These are phyloP conservation scores for Aporophyla nigra DNA, from an alignment of 2,888 invertebrate genomes.

Conservation along the genomic window DNA sequence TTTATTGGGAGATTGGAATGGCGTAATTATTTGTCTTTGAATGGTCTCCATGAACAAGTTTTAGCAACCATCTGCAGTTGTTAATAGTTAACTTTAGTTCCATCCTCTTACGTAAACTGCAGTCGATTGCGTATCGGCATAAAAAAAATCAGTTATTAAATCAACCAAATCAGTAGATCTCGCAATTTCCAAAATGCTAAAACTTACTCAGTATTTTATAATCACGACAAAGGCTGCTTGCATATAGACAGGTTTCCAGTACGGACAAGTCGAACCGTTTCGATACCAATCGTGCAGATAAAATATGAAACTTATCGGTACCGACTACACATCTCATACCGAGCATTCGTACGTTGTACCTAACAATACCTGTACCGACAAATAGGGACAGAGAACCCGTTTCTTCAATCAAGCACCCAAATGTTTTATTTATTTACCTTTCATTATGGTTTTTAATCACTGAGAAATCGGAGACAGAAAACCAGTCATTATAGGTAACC, in stretches of 20 bases:
- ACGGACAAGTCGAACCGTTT: neutral
- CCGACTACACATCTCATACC: neutral
- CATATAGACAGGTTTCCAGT: neutral
- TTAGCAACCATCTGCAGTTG: neutral
- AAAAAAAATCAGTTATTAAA: neutral
- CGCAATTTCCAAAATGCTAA: neutral
- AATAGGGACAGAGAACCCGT: neutral
- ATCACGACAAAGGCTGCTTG: neutral
- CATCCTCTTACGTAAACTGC: neutral
- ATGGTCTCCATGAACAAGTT: constrained; percentile 11
- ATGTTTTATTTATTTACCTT: neutral
- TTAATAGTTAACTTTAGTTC: neutral
- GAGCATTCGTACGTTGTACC: neutral
- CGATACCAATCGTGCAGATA: neutral
- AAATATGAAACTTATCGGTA: neutral
- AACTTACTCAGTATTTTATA: neutral
- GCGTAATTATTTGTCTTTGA: constrained; percentile 23
- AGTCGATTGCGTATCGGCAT: neutral
- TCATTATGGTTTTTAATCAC: neutral
- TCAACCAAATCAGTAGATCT: neutral
- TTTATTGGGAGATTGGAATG: constrained; percentile 41
- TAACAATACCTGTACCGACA: neutral
- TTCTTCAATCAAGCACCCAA: neutral
- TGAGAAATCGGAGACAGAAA: neutral
- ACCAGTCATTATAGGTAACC: neutral